Conservation (phyloP, 2,113 vertebrate species). For the Leucopternis melanops region DNA sequence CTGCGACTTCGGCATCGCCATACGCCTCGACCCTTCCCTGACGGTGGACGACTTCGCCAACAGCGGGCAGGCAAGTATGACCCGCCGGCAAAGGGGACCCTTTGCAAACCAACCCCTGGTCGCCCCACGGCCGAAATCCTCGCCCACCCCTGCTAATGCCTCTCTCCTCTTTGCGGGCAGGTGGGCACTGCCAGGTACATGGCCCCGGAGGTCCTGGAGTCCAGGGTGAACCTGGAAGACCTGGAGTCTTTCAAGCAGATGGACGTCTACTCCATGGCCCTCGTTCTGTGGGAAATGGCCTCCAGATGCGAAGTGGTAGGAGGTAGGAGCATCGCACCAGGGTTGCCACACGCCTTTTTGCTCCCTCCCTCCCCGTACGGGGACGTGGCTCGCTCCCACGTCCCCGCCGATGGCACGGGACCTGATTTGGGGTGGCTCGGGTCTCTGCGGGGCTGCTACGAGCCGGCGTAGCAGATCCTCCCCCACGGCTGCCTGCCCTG, state of each 20-base stretch:
- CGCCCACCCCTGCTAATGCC: rapidly evolving
- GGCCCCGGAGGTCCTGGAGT: slow-evolving; percentile 91
- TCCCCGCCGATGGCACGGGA: rapidly evolving
- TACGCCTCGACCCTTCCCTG: slow-evolving; percentile 81
- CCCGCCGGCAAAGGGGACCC: no score
- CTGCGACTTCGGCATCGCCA: slow-evolving; percentile 87
- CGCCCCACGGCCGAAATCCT: rapidly evolving
- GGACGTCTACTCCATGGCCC: slow-evolving; percentile 89
- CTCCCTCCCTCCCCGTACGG: neutral
- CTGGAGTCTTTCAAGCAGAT: slow-evolving; percentile 92
- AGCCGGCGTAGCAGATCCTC: neutral
- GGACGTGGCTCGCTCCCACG: rapidly evolving
- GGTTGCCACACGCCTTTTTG: neutral
- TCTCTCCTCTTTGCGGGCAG: slow-evolving; percentile 52
- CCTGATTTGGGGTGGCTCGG: neutral
- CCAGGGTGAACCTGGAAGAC: slow-evolving; percentile 89
- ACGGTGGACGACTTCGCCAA: slow-evolving; percentile 86
- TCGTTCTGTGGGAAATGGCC: slow-evolving; percentile 89
- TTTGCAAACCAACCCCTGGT: neutral
- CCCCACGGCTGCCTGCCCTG: neutral
- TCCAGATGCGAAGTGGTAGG: slow-evolving; percentile 82
- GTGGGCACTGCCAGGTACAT: slow-evolving; percentile 91
- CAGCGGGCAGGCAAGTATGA: slow-evolving; percentile 79
- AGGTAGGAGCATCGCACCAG: slow-evolving; percentile 48
- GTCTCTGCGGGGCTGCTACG: neutral